A percentile compares a stretch with the other conserved stretches of the same genome.
Conservation (phyloP, 1,140 invertebrate species). For the Calliphora vicina region DNA sequence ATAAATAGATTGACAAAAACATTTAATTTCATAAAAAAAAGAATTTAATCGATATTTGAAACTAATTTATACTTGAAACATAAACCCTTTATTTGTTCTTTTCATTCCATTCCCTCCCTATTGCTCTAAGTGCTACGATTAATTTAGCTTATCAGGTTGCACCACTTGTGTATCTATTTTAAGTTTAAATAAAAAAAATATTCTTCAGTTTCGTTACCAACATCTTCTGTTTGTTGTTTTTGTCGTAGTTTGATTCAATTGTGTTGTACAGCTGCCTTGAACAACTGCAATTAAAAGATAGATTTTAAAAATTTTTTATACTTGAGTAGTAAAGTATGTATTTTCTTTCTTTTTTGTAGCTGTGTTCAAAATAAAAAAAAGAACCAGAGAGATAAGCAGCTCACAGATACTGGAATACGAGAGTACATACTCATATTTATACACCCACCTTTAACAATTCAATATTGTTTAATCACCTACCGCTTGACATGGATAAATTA, state of each 20-base stretch:
- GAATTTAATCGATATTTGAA: background rate
- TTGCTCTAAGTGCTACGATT: conserved; percentile 27
- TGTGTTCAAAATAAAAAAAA: background rate
- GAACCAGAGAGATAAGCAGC: background rate
- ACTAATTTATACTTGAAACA: background rate
- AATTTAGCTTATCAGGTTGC: conserved; percentile 31
- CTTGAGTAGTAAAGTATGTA: background rate
- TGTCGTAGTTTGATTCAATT: background rate
- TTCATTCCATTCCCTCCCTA: background rate
- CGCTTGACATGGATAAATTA: conserved; percentile 33
- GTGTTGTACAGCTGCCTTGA: conserved; percentile 4
- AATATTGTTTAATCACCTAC: conserved; percentile 18
- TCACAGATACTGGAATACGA: background rate
- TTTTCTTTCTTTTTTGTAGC: background rate
- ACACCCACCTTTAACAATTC: conserved; percentile 3
- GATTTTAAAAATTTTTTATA: background rate
- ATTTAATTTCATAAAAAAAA: background rate
- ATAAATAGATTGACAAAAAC: background rate
- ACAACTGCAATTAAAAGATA: conserved; percentile 28
- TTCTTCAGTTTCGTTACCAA: background rate
- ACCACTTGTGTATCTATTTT: conserved; percentile 16
- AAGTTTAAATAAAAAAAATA: background rate
- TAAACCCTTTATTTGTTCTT: background rate
- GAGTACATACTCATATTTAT: background rate
- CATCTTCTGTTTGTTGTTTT: background rate